Evolutionary conservation across 2,888 invertebrate species (phyloP), one percentile per base, ranked within the genome.

Genomic region (Cryptus viduatorius): DNA sequence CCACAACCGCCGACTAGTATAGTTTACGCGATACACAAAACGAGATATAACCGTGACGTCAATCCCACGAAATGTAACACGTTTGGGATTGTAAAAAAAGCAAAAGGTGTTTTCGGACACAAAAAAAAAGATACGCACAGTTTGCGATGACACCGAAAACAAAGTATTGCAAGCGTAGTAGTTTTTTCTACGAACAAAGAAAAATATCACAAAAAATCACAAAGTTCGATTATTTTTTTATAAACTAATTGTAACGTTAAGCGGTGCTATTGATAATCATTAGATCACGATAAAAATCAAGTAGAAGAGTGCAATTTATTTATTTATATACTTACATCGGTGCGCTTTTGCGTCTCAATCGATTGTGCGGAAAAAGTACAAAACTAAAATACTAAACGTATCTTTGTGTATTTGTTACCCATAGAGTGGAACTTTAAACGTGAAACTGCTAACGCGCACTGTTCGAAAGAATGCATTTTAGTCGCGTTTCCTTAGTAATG

Each of bases 221-320:
- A 44, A 44, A 46, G 46, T 24, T 64, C 29, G 46, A 12, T 64
- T 31, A 24, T 61, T 65, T 50, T 76, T 59, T 64, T 19, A 65
- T 50, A 76, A 76, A 53, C 56, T 19, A 2, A 53, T n/a, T 31
- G 19, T 50, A 14, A 50, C 50, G 29, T 8, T 7, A 14, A 56
- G 46, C n/a, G 46, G 37, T 72, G 69, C 42, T 59, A 67, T 16
- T 29, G 53, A 69, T 64, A 31, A 42, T 42, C 12, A 69, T 71
- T 3, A 64, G 1, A 37, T 31, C 19, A 50, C 19, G 24, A 50
- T 31, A 37, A 4, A 24, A 72, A 31, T 14, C 44, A 24, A 73
- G 69, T 53, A 56, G 61, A 16, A 79, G 65, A 75, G 75, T 79
- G 79, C 69, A 83, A 79, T 79, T 75, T 71, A 79, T 78, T 83